These are phyloP conservation scores for Drosophila neonasuta DNA, from an alignment of 2,888 invertebrate species.

Conservation along the genomic window DNA sequence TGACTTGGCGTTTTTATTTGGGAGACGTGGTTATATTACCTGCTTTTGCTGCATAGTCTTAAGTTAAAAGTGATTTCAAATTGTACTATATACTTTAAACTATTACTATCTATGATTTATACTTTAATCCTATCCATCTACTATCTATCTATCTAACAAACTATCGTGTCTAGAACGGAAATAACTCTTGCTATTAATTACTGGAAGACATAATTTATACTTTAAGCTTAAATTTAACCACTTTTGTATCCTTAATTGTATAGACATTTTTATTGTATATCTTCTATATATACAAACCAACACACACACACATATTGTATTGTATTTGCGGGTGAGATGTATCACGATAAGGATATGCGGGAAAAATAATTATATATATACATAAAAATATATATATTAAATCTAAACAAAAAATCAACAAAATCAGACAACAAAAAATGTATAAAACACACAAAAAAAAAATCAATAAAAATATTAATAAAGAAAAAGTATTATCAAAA, in stretches of 20 bases:
- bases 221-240: constrained; percentile 67
- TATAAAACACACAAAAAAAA: constrained; percentile 70
- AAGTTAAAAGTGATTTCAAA: constrained; percentile 72
- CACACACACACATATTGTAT: constrained; percentile 46
- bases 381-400: constrained; percentile 61
- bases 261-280: constrained; percentile 70
- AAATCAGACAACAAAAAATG: constrained; percentile 54
- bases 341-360: constrained; percentile 74
- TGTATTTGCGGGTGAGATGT: constrained; percentile 69
- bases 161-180: constrained; percentile 21
- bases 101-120: constrained; percentile 57
- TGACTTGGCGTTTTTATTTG: constrained; percentile 40
- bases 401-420: constrained; percentile 40
- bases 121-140: constrained; percentile 44
- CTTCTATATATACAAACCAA: constrained; percentile 55
- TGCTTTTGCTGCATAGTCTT: constrained; percentile 61
- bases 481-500: constrained; percentile 73
- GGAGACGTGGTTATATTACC: constrained; percentile 35
- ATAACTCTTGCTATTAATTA: constrained; percentile 54
- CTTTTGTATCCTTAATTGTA: constrained; percentile 76
- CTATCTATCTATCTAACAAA: constrained; percentile 42
- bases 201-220: constrained; percentile 70
- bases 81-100: constrained; percentile 60
- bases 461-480: constrained; percentile 71
- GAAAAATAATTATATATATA: constrained; percentile 37